Evolutionary conservation across 2,113 vertebrate genomes (phyloP).

Genomic region (Nyctereutes procyonoides): DNA sequence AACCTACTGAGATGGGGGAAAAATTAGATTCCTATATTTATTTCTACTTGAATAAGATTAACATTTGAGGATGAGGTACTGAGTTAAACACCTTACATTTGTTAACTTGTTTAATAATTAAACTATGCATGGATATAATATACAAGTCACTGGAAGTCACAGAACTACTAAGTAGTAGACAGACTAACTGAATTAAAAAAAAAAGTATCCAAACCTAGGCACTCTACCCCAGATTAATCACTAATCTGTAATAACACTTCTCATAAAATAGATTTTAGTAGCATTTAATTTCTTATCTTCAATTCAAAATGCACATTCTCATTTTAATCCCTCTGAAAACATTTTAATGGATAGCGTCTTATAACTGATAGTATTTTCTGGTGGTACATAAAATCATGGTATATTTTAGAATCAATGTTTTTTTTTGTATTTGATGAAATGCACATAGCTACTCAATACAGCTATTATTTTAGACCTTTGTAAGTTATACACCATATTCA

Average conservation of each 20-base stretch:
- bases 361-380: neutral
- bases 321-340: conserved; percentile 48
- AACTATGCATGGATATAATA: conserved; percentile 14
- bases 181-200: neutral
- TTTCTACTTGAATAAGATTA: conserved; percentile 38
- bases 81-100: conserved; percentile 37
- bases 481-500: neutral
- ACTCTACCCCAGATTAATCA: neutral
- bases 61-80: neutral
- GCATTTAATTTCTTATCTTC: conserved; percentile 39
- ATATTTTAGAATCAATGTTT: neutral
- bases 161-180: neutral
- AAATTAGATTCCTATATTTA: conserved; percentile 13
- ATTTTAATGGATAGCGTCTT: conserved; percentile 10
- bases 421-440: conserved; percentile 29
- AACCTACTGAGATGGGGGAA: neutral
- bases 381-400: conserved; percentile 37
- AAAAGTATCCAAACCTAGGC: neutral
- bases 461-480: neutral
- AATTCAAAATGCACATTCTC: conserved; percentile 19
- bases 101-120: conserved; percentile 46
- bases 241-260: conserved; percentile 23
- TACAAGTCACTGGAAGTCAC: conserved; percentile 31
- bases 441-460: neutral
- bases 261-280: neutral